Base-by-base conservation (phyloP, 2,888 invertebrate genomes). In the Argyra leucocephala region DNA sequence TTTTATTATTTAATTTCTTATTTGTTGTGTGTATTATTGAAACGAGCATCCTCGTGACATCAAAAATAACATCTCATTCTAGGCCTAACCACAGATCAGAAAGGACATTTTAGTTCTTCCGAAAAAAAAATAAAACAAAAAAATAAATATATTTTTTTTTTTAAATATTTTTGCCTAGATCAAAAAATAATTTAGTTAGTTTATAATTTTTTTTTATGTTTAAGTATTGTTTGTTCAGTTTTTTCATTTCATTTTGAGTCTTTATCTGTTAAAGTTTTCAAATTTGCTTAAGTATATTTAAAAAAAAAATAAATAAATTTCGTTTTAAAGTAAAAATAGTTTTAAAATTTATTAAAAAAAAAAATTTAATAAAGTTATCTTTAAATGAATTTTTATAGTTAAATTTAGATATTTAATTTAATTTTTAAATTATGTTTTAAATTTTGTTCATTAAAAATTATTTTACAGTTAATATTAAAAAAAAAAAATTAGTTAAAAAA, bases 31-130 rank as follows among this genome's bases (percentile, higher is more conserved):
- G 57, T 66, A 15, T 66, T 61, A n/a, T 26, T n/a, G 15, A 61
- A 24, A 48, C 48, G 48, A 61, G 65, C 66, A 69, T 69, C 74
- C 75, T 75, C 74, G 76, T 77, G 76, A 75, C 75, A 76, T 72
- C 73, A 74, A 74, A n/a, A 70, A 72, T 71, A 77, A 73, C 75
- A 78, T 76, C 77, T 79, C 80, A 79, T 78, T 79, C 79, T 80
- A 80, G 80, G 80, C 80, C 79, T 79, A 80, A 78, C 80, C 78
- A 75, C 76, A 75, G 78, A 77, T 76, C 77, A 74, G 76, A 73
- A 76, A 79, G 76, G 76, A 79, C 78, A 76, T 74, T 64, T 67
- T 68, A 65, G 68, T 68, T 68, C 67, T 67, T 69, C 67, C 66
- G 67, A 65, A 65, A 64, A 66, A 58, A 64, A 68, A 64, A 64